Conservation (phyloP, 2,888 invertebrate genomes). For the Aporophyla lueneburgensis region DNA sequence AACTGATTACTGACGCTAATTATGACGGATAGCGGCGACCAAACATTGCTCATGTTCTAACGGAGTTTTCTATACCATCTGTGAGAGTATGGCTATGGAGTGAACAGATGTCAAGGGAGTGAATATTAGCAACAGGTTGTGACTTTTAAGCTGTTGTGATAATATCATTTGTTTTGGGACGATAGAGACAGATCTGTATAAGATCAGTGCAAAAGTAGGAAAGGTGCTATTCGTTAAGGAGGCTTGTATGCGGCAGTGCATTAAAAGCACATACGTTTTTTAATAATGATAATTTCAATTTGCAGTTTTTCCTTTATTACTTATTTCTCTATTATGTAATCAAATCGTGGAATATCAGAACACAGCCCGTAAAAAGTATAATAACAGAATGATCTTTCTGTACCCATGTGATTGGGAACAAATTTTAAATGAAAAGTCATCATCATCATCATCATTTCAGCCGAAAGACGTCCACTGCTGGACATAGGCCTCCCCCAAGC, state of each 20-base stretch:
- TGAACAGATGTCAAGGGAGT: background rate
- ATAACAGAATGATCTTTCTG: background rate
- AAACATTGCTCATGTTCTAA: slow-evolving; percentile 46
- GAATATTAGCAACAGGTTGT: slow-evolving; percentile 25
- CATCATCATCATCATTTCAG: too few relatives aligned
- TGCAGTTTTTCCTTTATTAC: background rate
- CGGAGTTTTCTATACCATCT: slow-evolving; percentile 33
- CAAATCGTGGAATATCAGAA: background rate
- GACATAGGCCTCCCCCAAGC: too few relatives aligned
- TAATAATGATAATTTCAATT: background rate
- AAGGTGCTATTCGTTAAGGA: background rate
- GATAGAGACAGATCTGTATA: background rate
- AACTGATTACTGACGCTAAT: slow-evolving; percentile 59
- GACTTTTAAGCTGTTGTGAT: background rate
- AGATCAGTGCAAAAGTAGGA: background rate
- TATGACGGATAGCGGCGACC: slow-evolving; percentile 53
- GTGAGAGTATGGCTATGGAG: background rate
- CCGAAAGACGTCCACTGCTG: too few relatives aligned
- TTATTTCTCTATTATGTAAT: background rate
- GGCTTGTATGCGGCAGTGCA: background rate
- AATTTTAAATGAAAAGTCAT: too few relatives aligned
- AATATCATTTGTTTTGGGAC: background rate
- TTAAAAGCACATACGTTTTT: background rate
- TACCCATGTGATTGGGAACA: background rate
- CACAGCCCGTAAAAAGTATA: too few relatives aligned